A percentile compares a stretch with the other conserved stretches of the same genome.
Conservation (phyloP, 1,140 invertebrate genomes). For the Lasaia peninsularis region DNA sequence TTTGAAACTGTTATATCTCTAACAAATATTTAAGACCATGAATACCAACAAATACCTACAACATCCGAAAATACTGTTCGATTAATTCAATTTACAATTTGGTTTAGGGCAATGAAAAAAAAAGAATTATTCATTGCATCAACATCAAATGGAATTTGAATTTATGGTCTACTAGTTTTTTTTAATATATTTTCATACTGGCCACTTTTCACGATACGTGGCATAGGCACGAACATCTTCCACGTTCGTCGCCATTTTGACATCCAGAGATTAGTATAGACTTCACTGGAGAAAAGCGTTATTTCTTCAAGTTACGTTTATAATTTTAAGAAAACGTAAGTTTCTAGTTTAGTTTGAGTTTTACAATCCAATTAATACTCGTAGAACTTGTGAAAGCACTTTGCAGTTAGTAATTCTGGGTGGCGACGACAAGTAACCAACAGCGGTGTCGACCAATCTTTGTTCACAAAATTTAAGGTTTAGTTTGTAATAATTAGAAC, state of each 20-base stretch:
- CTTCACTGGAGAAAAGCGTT: conserved; percentile 84
- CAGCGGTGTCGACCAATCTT: conserved; percentile 59
- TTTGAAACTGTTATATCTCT: too few relatives aligned
- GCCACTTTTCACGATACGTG: conserved; percentile 82
- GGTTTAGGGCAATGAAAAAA: too few relatives aligned
- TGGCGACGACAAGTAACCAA: conserved; percentile 49
- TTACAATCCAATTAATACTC: background rate
- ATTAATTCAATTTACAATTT: too few relatives aligned
- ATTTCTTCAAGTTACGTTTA: conserved; percentile 81
- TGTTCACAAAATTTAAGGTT: conserved; percentile 26
- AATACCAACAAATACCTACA: too few relatives aligned
- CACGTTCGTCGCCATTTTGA: conserved; percentile 87
- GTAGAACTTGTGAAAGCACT: background rate
- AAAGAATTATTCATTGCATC: too few relatives aligned
- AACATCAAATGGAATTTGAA: too few relatives aligned
- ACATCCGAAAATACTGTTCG: too few relatives aligned
- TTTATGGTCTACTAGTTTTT: background rate
- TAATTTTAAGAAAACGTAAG: conserved; percentile 81
- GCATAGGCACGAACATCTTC: conserved; percentile 85
- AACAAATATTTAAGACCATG: too few relatives aligned
- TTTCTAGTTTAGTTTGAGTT: conserved; percentile 28
- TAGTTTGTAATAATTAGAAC: background rate
- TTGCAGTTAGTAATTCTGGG: conserved; percentile 29
- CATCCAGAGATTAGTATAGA: conserved; percentile 84
- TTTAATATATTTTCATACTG: conserved; percentile 32